Evolutionary conservation across 1,140 invertebrate species (phyloP).

Genomic region (Procambarus clarkii): DNA sequence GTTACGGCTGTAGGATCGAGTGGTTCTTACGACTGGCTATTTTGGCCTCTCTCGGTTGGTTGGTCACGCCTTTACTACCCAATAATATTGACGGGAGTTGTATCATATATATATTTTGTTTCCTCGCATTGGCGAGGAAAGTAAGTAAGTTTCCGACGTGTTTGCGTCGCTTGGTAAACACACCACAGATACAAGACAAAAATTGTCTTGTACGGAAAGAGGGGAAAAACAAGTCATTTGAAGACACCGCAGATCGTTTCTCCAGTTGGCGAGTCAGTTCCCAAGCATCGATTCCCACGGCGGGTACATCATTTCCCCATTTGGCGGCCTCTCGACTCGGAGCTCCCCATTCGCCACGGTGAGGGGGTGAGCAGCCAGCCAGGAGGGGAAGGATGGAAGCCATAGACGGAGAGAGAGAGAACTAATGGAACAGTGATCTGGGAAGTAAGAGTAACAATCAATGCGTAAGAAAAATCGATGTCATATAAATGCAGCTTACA

Average conservation of each 20-base stretch:
- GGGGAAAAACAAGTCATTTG: neutral
- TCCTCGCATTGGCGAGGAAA: no score
- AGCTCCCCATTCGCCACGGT: constrained; percentile 6
- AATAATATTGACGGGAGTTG: neutral
- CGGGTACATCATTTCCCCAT: constrained; percentile 44
- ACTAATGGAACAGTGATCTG: neutral
- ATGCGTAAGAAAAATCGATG: neutral
- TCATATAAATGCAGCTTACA: no score
- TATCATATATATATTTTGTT: neutral
- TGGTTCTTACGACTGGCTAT: constrained; percentile 7
- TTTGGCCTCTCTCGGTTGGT: constrained; percentile 4
- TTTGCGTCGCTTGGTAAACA: no score
- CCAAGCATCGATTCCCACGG: constrained; percentile 43
- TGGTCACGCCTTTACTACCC: neutral
- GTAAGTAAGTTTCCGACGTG: no score
- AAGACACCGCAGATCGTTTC: neutral
- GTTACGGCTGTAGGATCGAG: constrained; percentile 3
- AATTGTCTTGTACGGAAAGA: no score
- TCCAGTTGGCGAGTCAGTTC: neutral
- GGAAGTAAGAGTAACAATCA: neutral
- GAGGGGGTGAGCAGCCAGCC: neutral
- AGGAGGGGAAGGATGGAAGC: neutral
- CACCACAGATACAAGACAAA: no score
- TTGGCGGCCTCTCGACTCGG: neutral
- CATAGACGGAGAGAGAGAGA: neutral